Conservation (phyloP, 2,888 invertebrate genomes). For the Neoascia interrupta region DNA sequence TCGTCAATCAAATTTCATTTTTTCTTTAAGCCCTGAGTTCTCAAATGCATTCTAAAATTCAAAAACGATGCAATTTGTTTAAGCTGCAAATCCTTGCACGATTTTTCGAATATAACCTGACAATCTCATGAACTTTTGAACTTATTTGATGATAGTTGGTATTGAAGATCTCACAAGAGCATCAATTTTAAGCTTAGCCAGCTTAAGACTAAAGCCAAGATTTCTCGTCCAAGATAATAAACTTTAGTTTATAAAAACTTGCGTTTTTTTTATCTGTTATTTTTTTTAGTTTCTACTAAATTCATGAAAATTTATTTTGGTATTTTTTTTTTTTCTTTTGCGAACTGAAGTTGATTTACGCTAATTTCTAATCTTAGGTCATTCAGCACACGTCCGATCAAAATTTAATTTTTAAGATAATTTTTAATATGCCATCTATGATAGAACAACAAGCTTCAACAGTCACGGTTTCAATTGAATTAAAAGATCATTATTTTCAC, state of each 20-base stretch:
- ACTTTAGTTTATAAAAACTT: too few relatives aligned
- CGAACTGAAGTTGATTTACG: neutral
- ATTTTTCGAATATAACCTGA: slow-evolving; percentile 22
- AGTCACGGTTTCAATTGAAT: neutral
- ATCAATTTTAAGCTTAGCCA: too few relatives aligned
- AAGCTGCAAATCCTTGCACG: slow-evolving; percentile 7
- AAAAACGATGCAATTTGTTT: neutral
- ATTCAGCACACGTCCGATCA: neutral
- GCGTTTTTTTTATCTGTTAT: too few relatives aligned
- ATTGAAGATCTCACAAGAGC: slow-evolving; percentile 2
- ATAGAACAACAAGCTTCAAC: neutral
- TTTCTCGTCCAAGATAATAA: too few relatives aligned
- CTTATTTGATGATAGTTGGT: slow-evolving; percentile 17
- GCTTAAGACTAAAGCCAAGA: too few relatives aligned
- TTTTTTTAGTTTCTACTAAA: too few relatives aligned
- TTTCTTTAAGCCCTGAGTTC: neutral
- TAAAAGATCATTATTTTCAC: neutral
- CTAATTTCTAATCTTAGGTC: slow-evolving; percentile 1
- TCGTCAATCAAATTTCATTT: neutral
- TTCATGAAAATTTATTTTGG: too few relatives aligned
- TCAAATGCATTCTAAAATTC: too few relatives aligned
- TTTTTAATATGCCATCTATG: too few relatives aligned
- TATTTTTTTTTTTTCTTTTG: too few relatives aligned
- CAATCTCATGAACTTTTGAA: slow-evolving; percentile 24
- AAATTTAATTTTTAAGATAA: neutral